Conservation (phyloP, 2,888 invertebrate species). For the Drosophila diplacantha region DNA sequence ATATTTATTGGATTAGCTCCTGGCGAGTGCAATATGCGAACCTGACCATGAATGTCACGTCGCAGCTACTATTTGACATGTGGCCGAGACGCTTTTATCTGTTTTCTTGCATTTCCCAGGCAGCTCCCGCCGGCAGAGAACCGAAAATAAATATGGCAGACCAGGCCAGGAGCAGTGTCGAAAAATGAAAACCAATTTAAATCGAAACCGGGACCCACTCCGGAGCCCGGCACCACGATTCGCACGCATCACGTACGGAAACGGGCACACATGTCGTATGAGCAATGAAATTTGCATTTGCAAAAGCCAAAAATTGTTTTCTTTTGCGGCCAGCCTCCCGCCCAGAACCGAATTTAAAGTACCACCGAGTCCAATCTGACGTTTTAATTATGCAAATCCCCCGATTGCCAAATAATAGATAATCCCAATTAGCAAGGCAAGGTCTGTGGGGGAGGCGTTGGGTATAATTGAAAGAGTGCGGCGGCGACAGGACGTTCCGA, state of each 20-base stretch:
- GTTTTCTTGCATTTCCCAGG: constrained; percentile 6
- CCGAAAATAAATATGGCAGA: constrained; percentile 27
- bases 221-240: neutral
- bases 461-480: constrained; percentile 36
- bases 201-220: constrained; percentile 26
- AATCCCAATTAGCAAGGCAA: constrained; percentile 48
- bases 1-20: constrained; percentile 10
- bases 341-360: constrained; percentile 21
- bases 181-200: constrained; percentile 40
- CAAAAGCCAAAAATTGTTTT: constrained; percentile 29
- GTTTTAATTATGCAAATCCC: constrained; percentile 62
- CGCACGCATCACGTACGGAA: constrained; percentile 25
- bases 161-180: constrained; percentile 6
- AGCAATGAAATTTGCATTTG: constrained; percentile 43
- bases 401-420: constrained; percentile 52
- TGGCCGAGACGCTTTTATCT: constrained; percentile 14
- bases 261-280: constrained; percentile 44
- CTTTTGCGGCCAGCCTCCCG: constrained; percentile 4
- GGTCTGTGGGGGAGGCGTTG: neutral
- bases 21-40: constrained; percentile 7
- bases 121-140: neutral
- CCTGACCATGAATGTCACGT: constrained; percentile 27
- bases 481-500: neutral
- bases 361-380: constrained; percentile 44
- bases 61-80: constrained; percentile 26